A percentile compares a stretch with the other conserved stretches of the same genome.
phyloP scores from a whole-genome alignment of 1,140 invertebrate species.

The Diachasma alloeum region DNA sequence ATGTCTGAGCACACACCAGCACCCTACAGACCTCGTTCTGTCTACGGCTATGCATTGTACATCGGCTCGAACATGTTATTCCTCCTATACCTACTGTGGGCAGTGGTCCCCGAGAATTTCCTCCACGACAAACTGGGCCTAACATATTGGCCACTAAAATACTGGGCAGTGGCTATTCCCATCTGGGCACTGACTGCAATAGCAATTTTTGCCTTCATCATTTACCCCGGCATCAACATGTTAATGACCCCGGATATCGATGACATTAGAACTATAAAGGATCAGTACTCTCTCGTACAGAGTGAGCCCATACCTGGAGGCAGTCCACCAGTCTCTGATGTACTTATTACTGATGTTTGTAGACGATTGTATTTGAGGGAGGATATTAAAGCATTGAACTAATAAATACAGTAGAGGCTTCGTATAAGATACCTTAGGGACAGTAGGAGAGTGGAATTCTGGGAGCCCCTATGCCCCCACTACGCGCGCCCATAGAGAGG shows the following conservation, averaged over 20 bases:
- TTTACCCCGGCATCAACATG: slow-evolving; percentile 86
- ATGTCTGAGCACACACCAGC: slow-evolving; percentile 84
- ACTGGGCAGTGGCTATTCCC: slow-evolving; percentile 88
- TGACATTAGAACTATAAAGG: slow-evolving; percentile 75
- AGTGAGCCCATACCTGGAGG: slow-evolving; percentile 48
- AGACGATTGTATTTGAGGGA: slow-evolving; percentile 63
- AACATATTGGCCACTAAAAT: slow-evolving; percentile 85
- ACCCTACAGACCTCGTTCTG: slow-evolving; percentile 80
- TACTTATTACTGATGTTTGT: slow-evolving; percentile 69
- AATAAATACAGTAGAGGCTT: no score
- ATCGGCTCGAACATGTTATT: slow-evolving; percentile 78
- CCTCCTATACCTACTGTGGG: slow-evolving; percentile 83
- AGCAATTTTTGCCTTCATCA: slow-evolving; percentile 79
- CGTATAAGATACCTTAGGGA: no score
- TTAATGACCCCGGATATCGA: slow-evolving; percentile 77
- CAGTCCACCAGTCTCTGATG: slow-evolving; percentile 69
- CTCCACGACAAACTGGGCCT: slow-evolving; percentile 75
- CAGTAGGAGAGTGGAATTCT: no score
- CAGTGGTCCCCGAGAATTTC: slow-evolving; percentile 77
- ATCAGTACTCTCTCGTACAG: slow-evolving; percentile 63
- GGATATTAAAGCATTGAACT: no score
- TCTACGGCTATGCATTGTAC: slow-evolving; percentile 91
- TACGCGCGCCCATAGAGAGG: no score
- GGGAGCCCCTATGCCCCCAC: no score
- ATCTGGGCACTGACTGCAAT: slow-evolving; percentile 78